Base-by-base conservation (phyloP, 2,797 vertebrate genomes). In the Pitangus sulphuratus region DNA sequence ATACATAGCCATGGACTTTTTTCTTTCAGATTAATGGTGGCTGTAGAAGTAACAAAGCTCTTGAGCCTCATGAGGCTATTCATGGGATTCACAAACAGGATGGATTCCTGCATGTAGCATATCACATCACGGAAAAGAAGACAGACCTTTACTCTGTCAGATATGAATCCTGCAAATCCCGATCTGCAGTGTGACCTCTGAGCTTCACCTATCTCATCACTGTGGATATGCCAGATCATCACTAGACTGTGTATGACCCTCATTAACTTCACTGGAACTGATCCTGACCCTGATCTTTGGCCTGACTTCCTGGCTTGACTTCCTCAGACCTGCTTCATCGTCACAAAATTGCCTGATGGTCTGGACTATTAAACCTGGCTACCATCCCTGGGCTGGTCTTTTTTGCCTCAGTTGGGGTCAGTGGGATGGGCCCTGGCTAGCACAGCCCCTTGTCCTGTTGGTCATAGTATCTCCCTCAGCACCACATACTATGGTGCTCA, bases 381-480 rank as follows among this genome's bases (percentile, higher is more conserved):
- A 6, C 26, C 35, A 71, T 39, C 4, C 48, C 57, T 22, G 28
- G n/a, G 15, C 33, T 82, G 48, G 19, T 57, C 15, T 21, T 51
- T 25, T 45, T 70, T 66, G 33, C 30, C 39, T 57, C 0, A 0
- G 8, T 18, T 83, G 15, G 13, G 12, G 4, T 28, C 11, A 25
- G 21, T 42, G 31, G 37, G 8, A 58, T 5, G 7, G 20, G 26
- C 13, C 30, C 37, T 84, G 66, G 51, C 12, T 33, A 39, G n/a
- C 0, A 21, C 33, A 11, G 15, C 1, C 15, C 15, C 40, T 60
- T 37, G 48, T 21, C 17, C 16, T 47, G 31, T 39, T 69, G 65
- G 47, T 35, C 19, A 2, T 5, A 5, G 25, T 33, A 81, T 37
- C 11, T 50, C 31, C 13, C 33, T 42, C n/a, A 69, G 31, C 30